Evolutionary conservation across 2,113 vertebrate genomes (phyloP).

Genomic region (Stigmatopora nigra): DNA sequence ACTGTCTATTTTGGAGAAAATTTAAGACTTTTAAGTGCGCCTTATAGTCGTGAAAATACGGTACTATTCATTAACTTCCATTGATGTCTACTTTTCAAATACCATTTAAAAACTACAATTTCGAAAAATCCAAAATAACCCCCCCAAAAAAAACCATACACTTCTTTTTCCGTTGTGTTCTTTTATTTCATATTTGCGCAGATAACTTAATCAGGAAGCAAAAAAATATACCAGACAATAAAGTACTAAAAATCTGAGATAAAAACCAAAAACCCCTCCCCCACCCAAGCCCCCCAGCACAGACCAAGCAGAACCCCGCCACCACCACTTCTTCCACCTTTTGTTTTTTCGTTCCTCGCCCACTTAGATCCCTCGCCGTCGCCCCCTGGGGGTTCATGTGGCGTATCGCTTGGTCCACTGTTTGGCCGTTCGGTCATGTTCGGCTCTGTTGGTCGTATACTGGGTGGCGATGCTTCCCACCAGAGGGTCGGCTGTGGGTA

Average conservation of each 20-base stretch:
- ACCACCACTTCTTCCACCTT: constrained; percentile 39
- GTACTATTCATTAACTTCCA: no score
- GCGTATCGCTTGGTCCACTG: constrained; percentile 97
- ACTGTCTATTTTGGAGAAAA: no score
- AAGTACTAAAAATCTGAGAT: constrained; percentile 97
- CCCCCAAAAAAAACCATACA: background rate
- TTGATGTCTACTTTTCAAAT: no score
- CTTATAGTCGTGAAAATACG: no score
- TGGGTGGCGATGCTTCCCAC: constrained; percentile 96
- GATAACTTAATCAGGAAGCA: constrained; percentile 89
- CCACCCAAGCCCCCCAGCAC: constrained; percentile 21
- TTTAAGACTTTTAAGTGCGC: no score
- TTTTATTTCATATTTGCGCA: constrained; percentile 83
- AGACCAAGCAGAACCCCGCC: constrained; percentile 21
- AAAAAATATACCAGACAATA: constrained; percentile 76
- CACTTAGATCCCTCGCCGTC: constrained; percentile 42
- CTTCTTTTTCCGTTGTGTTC: constrained; percentile 66
- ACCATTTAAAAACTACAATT: no score
- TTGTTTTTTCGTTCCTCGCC: background rate
- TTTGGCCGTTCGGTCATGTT: constrained; percentile 95
- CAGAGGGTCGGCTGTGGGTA: constrained; percentile 81
- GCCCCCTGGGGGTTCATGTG: constrained; percentile 81
- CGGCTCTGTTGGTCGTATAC: constrained; percentile 95
- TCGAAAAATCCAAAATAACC: no score
- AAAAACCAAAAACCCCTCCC: constrained; percentile 71